Evolutionary conservation across 2,888 invertebrate genomes (phyloP).

Genomic region (Drosophila meridionalis): DNA sequence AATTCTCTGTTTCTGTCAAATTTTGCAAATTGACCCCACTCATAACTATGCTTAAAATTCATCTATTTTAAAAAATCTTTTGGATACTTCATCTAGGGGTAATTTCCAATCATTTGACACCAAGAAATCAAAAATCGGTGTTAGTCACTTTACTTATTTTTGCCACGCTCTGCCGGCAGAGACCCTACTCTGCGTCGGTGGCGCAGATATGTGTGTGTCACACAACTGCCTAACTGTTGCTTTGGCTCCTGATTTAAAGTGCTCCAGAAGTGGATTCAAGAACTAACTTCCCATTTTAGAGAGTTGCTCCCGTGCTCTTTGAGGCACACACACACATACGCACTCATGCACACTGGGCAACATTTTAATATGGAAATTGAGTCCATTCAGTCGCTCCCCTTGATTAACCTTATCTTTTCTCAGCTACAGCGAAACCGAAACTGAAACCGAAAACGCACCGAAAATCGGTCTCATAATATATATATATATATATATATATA

Average conservation of each 20-base stretch:
- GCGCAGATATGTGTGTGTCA: slow-evolving; percentile 13
- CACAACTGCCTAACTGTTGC: slow-evolving; percentile 45
- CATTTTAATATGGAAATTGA: slow-evolving; percentile 59
- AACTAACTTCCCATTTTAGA: slow-evolving; percentile 45
- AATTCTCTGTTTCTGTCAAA: too few species aligned
- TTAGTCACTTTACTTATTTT: too few species aligned
- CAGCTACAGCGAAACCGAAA: slow-evolving; percentile 10
- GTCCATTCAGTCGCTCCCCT: slow-evolving; percentile 31
- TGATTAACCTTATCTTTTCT: slow-evolving; percentile 45
- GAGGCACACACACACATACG: slow-evolving; percentile 13
- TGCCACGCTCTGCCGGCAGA: too few species aligned
- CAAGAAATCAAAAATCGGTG: too few species aligned
- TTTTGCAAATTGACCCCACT: too few species aligned
- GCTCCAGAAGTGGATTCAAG: slow-evolving; percentile 72
- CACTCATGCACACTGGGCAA: slow-evolving; percentile 7
- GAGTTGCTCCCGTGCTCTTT: slow-evolving; percentile 20
- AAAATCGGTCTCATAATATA: slow-evolving; percentile 43
- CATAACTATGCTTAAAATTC: too few species aligned
- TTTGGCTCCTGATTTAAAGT: slow-evolving; percentile 65
- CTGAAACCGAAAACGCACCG: slow-evolving; percentile 35
- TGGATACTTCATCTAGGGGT: too few species aligned
- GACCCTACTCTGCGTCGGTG: too few species aligned
- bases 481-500: background rate
- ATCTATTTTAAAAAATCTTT: too few species aligned
- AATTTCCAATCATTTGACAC: too few species aligned